phyloP scores from a whole-genome alignment of 1,140 invertebrate species.

The Oncopodura yosiiana region DNA sequence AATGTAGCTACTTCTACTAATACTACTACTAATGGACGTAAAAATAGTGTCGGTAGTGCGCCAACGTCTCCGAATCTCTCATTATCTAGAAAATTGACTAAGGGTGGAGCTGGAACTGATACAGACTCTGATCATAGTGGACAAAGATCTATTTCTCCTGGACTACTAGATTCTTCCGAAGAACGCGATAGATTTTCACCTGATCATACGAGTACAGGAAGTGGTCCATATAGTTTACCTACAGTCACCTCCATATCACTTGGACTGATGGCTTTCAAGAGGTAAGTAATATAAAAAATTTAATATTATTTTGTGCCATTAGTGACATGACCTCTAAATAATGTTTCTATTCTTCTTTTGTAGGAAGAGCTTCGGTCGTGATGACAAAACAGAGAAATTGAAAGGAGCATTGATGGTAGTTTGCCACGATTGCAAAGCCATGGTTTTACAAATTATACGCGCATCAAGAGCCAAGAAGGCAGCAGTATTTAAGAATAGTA shows the following conservation, averaged over 20 bases:
- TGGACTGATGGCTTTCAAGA: constrained; percentile 33
- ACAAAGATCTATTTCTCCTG: constrained; percentile 28
- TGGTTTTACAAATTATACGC: constrained; percentile 69
- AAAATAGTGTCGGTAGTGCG: constrained; percentile 51
- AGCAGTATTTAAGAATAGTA: constrained; percentile 59
- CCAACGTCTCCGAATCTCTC: constrained; percentile 57
- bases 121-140: not conserved
- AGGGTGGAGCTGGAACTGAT: constrained; percentile 30
- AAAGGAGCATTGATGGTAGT: constrained; percentile 74
- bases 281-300: constrained; percentile 11
- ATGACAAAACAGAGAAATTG: constrained; percentile 49
- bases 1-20: not conserved
- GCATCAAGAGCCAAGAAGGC: constrained; percentile 67
- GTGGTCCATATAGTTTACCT: constrained; percentile 37
- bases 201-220: constrained; percentile 9
- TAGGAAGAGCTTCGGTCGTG: constrained; percentile 36
- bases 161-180: constrained; percentile 19
- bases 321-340: constrained; percentile 42
- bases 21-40: not conserved
- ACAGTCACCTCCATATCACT: constrained; percentile 41
- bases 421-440: constrained; percentile 82
- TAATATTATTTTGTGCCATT: not conserved
- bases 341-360: constrained; percentile 17
- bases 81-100: constrained; percentile 42
- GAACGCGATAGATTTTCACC: constrained; percentile 24